Evolutionary conservation across 2,113 vertebrate species (phyloP), one percentile per base, ranked within the genome.

Genomic region (Gasterosteus nipponicus): DNA sequence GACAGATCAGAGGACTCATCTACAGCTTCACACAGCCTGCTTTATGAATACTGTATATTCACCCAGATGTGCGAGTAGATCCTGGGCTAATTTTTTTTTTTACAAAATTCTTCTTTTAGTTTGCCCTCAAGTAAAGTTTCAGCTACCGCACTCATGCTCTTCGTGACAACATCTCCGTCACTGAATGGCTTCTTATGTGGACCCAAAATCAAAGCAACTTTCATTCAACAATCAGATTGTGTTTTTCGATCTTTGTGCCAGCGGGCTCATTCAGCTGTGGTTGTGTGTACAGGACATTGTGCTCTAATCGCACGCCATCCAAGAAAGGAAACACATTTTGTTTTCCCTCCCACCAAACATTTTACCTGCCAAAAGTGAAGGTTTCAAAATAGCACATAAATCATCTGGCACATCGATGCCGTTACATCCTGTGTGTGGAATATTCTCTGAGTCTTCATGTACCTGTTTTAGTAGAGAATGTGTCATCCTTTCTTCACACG

Each of bases 241-340:
- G 79, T 66, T 81, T 60, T 46, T 11, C 7, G 22, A 1, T 35
- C 0, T 49, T 0, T 0, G 59, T 67, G 66, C 76, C 69, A 63
- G 68, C 49, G n/a, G 51, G 22, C 66, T 69, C 67, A 64, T 39
- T 75, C 35, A 65, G 68, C 47, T 31, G 12, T 22, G 15, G 71
- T 66, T 72, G 16, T 53, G 16, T 51, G 71, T 0, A 10, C 49
- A 49, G 78, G 71, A 77, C 78, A 2, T 33, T 22, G 46, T 54
- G 66, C 56, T 81, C 78, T n/a, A 15, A 63, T 67, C 63, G 18
- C 67, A 10, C 19, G 4, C 35, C 47, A 58, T 69, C 58, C 73
- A 51, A 56, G 49, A 77, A 49, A 81, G 69, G 74, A 76, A 84
- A 51, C 77, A 78, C n/a, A 78, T 81, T 80, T 49, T 39, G 53